These are phyloP conservation scores for Scomberomorus guttatus DNA, from an alignment of 2,797 vertebrate genomes.

Conservation along the genomic window DNA sequence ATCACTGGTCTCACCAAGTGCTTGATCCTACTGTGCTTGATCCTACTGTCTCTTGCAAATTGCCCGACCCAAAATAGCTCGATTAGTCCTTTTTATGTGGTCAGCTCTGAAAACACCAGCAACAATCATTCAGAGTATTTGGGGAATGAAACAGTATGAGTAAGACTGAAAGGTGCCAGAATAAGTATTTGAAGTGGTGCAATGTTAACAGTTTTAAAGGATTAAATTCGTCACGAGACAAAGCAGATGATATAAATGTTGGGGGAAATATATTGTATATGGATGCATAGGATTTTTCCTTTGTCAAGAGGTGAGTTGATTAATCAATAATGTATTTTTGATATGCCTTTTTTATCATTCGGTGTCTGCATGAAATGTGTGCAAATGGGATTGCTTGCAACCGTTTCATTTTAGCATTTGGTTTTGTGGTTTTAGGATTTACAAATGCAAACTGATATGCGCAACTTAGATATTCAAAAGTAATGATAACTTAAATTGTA, in stretches of 20 bases:
- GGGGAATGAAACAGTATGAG: slow-evolving; percentile 64
- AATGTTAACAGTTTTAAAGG: slow-evolving; percentile 65
- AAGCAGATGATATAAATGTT: slow-evolving; percentile 71
- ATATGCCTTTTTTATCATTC: slow-evolving; percentile 69
- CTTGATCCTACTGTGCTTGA: slow-evolving; percentile 60
- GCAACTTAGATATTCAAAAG: slow-evolving; percentile 77
- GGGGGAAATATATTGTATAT: slow-evolving; percentile 52
- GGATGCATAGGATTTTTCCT: slow-evolving; percentile 57
- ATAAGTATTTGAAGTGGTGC: slow-evolving; percentile 64
- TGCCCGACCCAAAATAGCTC: slow-evolving; percentile 64
- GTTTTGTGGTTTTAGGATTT: slow-evolving; percentile 63
- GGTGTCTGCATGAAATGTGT: slow-evolving; percentile 71
- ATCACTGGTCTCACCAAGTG: slow-evolving; percentile 67
- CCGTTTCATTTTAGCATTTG: slow-evolving; percentile 61
- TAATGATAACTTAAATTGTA: slow-evolving; percentile 78
- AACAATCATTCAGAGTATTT: slow-evolving; percentile 65
- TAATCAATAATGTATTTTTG: slow-evolving; percentile 44
- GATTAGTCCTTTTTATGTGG: slow-evolving; percentile 57
- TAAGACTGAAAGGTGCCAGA: slow-evolving; percentile 62
- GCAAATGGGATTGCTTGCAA: slow-evolving; percentile 76
- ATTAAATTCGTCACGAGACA: slow-evolving; percentile 66
- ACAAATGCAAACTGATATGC: slow-evolving; percentile 82
- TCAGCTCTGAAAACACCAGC: slow-evolving; percentile 67
- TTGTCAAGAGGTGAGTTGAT: slow-evolving; percentile 59
- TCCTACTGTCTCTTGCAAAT: slow-evolving; percentile 49